Evolutionary conservation across 2,888 invertebrate species (phyloP).

Genomic region (Clanis bilineata): DNA sequence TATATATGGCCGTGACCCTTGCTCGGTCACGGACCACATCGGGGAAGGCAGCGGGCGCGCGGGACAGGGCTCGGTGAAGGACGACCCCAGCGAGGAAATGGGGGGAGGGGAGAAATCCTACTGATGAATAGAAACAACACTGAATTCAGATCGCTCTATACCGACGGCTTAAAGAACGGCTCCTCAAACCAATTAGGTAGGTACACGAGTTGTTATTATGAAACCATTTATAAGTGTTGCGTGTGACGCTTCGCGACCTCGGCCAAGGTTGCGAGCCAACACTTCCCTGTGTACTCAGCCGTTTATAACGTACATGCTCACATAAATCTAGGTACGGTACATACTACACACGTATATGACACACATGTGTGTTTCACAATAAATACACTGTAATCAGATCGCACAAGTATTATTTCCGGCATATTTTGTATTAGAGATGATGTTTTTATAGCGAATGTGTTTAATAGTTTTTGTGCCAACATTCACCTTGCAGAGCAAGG

Average conservation of each 20-base stretch:
- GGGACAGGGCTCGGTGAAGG: constrained; percentile 53
- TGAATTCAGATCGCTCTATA: constrained; percentile 40
- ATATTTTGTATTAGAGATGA: constrained; percentile 25
- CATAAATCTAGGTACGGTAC: constrained; percentile 45
- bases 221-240: constrained; percentile 72
- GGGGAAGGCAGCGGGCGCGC: constrained; percentile 42
- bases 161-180: constrained; percentile 34
- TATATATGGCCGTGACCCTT: constrained; percentile 73
- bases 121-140: constrained; percentile 20
- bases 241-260: constrained; percentile 75
- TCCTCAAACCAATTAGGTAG: constrained; percentile 37
- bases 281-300: constrained; percentile 77
- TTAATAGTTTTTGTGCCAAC: constrained; percentile 9
- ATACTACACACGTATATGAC: constrained; percentile 18
- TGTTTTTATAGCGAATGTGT: constrained; percentile 3
- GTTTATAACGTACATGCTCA: constrained; percentile 57
- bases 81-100: constrained; percentile 32
- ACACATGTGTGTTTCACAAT: constrained; percentile 22
- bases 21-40: constrained; percentile 68
- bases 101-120: constrained; percentile 29
- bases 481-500: constrained; percentile 10
- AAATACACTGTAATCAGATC: constrained; percentile 43
- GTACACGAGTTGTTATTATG: constrained; percentile 60
- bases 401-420: constrained; percentile 32
- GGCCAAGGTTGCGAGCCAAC: constrained; percentile 70